These are phyloP conservation scores for Erebia epiphron DNA, from an alignment of 2,888 invertebrate species.

Conservation along the genomic window DNA sequence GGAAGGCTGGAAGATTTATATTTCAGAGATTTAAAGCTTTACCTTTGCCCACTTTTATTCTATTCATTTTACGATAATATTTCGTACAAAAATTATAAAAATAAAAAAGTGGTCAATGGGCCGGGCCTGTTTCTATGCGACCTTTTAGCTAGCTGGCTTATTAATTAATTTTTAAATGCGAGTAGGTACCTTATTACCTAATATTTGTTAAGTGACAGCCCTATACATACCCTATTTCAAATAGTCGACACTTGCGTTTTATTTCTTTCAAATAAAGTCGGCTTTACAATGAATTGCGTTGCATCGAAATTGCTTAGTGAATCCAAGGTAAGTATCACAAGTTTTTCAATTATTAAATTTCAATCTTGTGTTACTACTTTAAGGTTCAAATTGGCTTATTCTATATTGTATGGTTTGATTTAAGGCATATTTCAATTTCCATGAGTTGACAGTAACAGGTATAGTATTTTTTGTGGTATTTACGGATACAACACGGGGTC, in stretches of 20 bases:
- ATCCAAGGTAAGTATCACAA: conserved; percentile 5
- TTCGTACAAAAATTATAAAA: too few relatives aligned
- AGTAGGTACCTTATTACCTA: neutral
- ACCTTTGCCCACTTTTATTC: too few relatives aligned
- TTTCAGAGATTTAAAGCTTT: too few relatives aligned
- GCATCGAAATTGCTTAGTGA: conserved; percentile 20
- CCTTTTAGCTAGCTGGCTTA: too few relatives aligned
- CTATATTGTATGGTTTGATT: neutral
- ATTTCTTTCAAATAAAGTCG: conserved; percentile 22
- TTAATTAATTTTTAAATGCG: too few relatives aligned
- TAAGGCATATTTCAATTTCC: conserved; percentile 36
- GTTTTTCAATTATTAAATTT: neutral
- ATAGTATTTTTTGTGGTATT: conserved; percentile 63
- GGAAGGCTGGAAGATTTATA: too few relatives aligned
- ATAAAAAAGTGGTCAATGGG: too few relatives aligned
- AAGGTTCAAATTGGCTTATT: conserved; percentile 11
- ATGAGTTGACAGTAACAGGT: conserved; percentile 60
- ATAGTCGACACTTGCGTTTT: conserved; percentile 14
- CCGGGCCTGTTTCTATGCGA: too few relatives aligned
- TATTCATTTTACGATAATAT: too few relatives aligned
- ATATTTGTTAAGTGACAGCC: neutral
- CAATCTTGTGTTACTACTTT: neutral
- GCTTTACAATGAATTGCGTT: conserved; percentile 16
- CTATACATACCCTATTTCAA: conserved; percentile 1
- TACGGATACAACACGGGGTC: conserved; percentile 61